phyloP scores from a whole-genome alignment of 2,797 vertebrate species.

The Emys orbicularis region DNA sequence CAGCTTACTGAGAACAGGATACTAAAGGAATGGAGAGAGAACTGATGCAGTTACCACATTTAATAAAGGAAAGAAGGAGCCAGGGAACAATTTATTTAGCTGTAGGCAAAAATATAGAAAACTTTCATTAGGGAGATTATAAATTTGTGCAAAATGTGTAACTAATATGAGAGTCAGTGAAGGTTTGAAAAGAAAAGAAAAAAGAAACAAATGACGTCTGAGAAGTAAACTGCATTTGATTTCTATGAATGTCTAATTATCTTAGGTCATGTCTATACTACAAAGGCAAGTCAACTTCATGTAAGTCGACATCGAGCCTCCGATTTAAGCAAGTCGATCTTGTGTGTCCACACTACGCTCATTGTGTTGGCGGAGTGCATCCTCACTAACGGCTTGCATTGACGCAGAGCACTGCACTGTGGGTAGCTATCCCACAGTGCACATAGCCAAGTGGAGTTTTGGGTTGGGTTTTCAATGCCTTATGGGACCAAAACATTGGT shows the following conservation, averaged over 20 bases:
- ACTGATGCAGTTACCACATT: slow-evolving; percentile 5
- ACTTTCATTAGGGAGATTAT: neutral
- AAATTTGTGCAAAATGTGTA: neutral
- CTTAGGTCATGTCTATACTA: neutral
- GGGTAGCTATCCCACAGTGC: too few species aligned
- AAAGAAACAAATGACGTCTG: neutral
- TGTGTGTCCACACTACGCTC: too few species aligned
- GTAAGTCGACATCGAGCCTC: too few species aligned
- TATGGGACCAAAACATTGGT: too few species aligned
- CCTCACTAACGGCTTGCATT: too few species aligned
- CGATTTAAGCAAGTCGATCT: too few species aligned
- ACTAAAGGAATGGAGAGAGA: neutral
- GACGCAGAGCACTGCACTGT: too few species aligned
- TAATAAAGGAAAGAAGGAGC: neutral
- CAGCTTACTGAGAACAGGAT: neutral
- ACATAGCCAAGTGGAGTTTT: too few species aligned
- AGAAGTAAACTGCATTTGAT: neutral
- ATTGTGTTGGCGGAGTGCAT: too few species aligned
- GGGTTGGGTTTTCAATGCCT: too few species aligned
- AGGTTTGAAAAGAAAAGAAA: neutral
- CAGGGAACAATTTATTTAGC: neutral
- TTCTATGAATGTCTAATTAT: neutral
- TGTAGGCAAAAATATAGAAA: neutral
- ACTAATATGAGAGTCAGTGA: neutral
- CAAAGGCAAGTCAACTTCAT: too few species aligned